These are phyloP conservation scores for Phoeniculus purpureus DNA, from an alignment of 2,797 vertebrate genomes.

Conservation along the genomic window DNA sequence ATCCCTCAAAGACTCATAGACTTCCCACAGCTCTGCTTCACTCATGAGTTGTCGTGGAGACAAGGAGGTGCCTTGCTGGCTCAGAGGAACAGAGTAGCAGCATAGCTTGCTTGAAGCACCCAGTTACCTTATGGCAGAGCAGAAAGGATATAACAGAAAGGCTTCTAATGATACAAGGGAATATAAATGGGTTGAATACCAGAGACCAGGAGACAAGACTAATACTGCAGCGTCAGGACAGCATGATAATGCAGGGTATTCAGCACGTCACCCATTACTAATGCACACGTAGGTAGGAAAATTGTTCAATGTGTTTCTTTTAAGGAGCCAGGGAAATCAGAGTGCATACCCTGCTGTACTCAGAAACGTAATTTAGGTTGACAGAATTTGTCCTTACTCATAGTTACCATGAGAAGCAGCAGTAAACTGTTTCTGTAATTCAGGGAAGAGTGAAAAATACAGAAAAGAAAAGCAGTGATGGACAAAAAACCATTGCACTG, in stretches of 20 bases:
- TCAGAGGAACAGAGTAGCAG: not conserved
- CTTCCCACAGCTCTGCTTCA: not conserved
- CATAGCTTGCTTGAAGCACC: not conserved
- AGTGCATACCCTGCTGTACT: not conserved
- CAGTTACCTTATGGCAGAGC: not conserved
- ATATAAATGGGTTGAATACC: not conserved
- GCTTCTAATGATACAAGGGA: not conserved
- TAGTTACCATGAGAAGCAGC: not conserved
- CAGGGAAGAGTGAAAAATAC: not conserved
- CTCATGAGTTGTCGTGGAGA: slow-evolving; percentile 2
- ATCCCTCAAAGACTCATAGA: not conserved
- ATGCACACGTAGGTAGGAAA: not conserved
- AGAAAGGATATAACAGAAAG: not conserved
- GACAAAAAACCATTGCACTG: not conserved
- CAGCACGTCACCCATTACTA: not conserved
- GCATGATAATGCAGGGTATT: not conserved
- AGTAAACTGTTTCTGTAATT: not conserved
- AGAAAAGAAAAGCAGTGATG: not conserved
- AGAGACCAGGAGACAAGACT: not conserved
- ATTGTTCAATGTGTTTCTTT: not conserved
- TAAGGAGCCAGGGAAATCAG: not conserved
- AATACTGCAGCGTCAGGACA: not conserved
- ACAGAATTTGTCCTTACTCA: not conserved
- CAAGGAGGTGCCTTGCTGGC: not conserved
- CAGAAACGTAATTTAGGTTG: not conserved